Evolutionary conservation across 2,113 vertebrate species (phyloP).

Genomic region (Corydoras maculifer): DNA sequence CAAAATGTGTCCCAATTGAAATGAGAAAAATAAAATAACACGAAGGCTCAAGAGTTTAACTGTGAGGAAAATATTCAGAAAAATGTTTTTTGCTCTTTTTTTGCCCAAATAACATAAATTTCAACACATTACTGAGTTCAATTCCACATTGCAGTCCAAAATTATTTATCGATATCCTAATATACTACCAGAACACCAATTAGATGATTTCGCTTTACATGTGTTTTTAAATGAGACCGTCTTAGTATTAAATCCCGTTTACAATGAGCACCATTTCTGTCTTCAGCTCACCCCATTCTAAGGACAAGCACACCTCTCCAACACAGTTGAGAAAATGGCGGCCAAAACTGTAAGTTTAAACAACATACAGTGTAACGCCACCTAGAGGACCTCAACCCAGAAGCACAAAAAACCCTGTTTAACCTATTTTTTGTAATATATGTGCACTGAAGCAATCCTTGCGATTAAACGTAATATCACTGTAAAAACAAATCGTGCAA

Average conservation of each 20-base stretch:
- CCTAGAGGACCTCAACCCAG: slow-evolving; percentile 40
- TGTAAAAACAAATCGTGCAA: no score
- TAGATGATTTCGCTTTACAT: no score
- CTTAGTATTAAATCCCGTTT: slow-evolving; percentile 3
- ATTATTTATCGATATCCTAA: no score
- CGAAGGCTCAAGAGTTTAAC: background rate
- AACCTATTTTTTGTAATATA: no score
- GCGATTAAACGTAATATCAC: no score
- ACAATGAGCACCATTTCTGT: slow-evolving; percentile 36
- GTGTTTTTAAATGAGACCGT: background rate
- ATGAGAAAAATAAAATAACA: slow-evolving; percentile 33
- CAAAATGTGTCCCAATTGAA: slow-evolving; percentile 30
- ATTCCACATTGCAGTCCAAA: no score
- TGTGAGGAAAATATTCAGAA: background rate
- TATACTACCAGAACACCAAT: no score
- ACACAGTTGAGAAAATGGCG: slow-evolving; percentile 52
- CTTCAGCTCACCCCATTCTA: slow-evolving; percentile 35
- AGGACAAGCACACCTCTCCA: slow-evolving; percentile 19
- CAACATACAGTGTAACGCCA: slow-evolving; percentile 43
- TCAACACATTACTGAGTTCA: background rate
- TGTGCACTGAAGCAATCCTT: no score
- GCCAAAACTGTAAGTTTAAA: slow-evolving; percentile 26
- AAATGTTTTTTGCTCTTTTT: no score
- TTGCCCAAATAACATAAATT: no score
- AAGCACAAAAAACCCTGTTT: no score